These are phyloP conservation scores for Bothrops jararaca DNA, from an alignment of 2,113 vertebrate species.

Conservation along the genomic window DNA sequence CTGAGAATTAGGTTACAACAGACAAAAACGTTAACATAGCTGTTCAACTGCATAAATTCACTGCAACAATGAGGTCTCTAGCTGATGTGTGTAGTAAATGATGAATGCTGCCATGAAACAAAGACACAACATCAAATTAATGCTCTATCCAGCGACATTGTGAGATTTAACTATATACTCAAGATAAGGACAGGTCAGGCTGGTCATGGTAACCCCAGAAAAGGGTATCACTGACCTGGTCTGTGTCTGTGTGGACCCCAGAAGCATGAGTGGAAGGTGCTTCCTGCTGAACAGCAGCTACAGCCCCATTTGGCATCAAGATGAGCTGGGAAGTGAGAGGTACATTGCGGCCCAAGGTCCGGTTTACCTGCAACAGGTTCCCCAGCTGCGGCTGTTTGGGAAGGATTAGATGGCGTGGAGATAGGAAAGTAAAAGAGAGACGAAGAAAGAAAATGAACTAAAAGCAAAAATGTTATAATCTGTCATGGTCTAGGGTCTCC, in stretches of 20 bases:
- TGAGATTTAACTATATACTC: neutral
- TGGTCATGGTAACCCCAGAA: slow-evolving; percentile 21
- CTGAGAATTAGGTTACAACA: neutral
- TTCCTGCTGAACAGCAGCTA: slow-evolving; percentile 91
- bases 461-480: slow-evolving; percentile 58
- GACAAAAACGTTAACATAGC: neutral
- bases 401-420: slow-evolving; percentile 42
- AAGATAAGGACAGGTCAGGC: neutral
- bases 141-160: neutral
- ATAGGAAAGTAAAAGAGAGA: slow-evolving; percentile 43
- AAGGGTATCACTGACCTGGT: slow-evolving; percentile 81
- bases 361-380: slow-evolving; percentile 81
- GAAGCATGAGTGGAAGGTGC: slow-evolving; percentile 75
- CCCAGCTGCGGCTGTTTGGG: slow-evolving; percentile 79
- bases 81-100: neutral
- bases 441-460: slow-evolving; percentile 59
- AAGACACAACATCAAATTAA: neutral
- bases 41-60: slow-evolving; percentile 13
- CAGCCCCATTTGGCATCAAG: slow-evolving; percentile 94
- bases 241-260: slow-evolving; percentile 83
- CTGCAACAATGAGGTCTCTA: slow-evolving; percentile 10
- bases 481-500: slow-evolving; percentile 21
- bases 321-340: slow-evolving; percentile 94
- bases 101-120: neutral
- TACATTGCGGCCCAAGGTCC: slow-evolving; percentile 80